These are phyloP conservation scores for Oryzias javanicus DNA, from an alignment of 2,113 vertebrate species.

Conservation along the genomic window DNA sequence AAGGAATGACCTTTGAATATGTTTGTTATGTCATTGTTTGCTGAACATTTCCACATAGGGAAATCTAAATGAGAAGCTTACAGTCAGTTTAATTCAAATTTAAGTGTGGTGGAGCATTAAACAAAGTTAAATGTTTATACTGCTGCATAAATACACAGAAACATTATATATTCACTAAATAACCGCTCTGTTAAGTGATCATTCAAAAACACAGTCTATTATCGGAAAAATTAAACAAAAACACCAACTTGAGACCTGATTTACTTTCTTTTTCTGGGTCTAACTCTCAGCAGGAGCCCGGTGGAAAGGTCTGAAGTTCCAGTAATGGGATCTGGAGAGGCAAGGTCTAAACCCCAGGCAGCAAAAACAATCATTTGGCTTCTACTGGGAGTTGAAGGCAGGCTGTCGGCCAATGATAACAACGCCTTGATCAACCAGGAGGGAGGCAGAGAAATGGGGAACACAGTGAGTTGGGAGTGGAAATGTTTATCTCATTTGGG, in stretches of 20 bases:
- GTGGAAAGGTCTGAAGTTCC: constrained; percentile 50
- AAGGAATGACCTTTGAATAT: no score
- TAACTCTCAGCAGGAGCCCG: constrained; percentile 33
- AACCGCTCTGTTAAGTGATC: not conserved
- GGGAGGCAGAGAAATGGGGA: constrained; percentile 35
- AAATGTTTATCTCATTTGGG: constrained; percentile 66
- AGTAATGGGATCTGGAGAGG: constrained; percentile 70
- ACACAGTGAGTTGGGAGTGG: constrained; percentile 47
- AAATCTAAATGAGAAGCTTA: no score
- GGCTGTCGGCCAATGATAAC: constrained; percentile 75
- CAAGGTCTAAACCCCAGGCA: constrained; percentile 61
- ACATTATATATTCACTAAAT: no score
- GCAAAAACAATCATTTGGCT: constrained; percentile 77
- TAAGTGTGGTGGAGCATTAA: no score
- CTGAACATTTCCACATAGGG: no score
- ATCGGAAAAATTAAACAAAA: constrained; percentile 7
- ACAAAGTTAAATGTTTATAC: no score
- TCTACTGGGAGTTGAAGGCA: constrained; percentile 67
- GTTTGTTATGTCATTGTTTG: no score
- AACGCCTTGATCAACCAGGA: constrained; percentile 66
- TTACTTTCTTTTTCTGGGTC: constrained; percentile 28
- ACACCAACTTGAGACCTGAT: constrained; percentile 16
- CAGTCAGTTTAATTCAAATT: no score
- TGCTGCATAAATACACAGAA: no score
- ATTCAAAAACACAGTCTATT: constrained; percentile 14